Conservation (phyloP, 2,888 invertebrate genomes). For the Cryptosula pallasiana region DNA sequence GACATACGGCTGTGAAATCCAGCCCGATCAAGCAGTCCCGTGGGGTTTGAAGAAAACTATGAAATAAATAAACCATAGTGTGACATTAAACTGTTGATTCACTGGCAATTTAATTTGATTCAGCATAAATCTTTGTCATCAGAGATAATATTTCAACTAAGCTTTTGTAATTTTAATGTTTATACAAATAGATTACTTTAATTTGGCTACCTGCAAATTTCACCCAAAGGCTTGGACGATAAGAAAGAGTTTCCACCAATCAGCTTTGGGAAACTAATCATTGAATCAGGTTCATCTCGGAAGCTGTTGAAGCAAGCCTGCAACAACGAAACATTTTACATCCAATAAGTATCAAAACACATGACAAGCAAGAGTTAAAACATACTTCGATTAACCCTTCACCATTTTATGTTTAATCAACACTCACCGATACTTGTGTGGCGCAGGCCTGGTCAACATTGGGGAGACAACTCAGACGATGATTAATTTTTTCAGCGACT, state of each 20-base stretch:
- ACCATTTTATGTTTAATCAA: background rate
- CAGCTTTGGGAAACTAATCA: background rate
- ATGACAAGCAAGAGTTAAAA: background rate
- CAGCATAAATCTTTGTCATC: too few relatives aligned
- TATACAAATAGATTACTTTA: background rate
- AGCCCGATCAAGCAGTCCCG: background rate
- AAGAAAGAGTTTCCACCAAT: background rate
- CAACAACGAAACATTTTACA: background rate
- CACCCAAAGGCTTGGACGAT: background rate
- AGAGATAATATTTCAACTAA: background rate
- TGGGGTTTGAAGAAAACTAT: background rate
- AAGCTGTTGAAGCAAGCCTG: background rate
- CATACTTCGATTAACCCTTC: background rate
- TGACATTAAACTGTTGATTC: too few relatives aligned
- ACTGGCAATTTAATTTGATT: background rate
- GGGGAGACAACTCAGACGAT: background rate
- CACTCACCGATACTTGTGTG: background rate
- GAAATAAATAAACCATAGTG: background rate
- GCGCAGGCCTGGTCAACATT: background rate
- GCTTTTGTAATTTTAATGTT: too few relatives aligned
- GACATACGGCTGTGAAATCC: background rate
- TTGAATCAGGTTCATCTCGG: too few relatives aligned
- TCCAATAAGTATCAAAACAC: background rate
- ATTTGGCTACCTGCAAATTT: slow-evolving; percentile 5
- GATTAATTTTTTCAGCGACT: background rate